Evolutionary conservation across 2,113 vertebrate genomes (phyloP), one percentile per base, ranked within the genome.

Genomic region (Lipotes vexillifer): DNA sequence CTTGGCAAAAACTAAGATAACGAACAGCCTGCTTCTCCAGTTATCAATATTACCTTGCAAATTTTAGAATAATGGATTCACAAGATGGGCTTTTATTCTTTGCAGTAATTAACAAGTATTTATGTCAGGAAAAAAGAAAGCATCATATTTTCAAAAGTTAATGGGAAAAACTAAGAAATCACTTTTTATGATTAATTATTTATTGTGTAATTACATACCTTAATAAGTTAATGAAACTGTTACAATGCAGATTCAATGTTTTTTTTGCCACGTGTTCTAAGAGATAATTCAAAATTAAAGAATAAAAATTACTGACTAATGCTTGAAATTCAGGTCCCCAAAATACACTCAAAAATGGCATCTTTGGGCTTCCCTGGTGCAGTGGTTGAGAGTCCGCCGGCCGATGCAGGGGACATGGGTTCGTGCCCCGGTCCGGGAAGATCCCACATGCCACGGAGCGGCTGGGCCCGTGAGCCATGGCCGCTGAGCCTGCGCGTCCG

Each of bases 111-210:
- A 57, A 31, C 29, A 87, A 90, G 33, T 69, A 97, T 65, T 96
- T 93, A 88, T 36, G 36, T 23, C 33, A 83, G 31, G 44, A 27
- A 21, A 95, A 81, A 31, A 93, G 27, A 87, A 3, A 59, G 2
- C 9, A 88, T 65, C 61, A 52, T 49, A 87, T 92, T 92, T 88
- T 88, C 18, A 90, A 92, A 96, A 97, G 61, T 72, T 90, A 71
- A 97, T 36, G 27, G 29, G 49, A 68, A 94, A 82, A 93, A 57
- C 0, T 31, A 93, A 90, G 23, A 83, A 81, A 59, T 46, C 0
- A 29, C 13, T 31, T 97, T 55, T 89, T n/a, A 63, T 68, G 27
- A 75, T 75, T 77, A 85, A 69, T 80, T 84, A 88, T 44, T 88
- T 95, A 74, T 49, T 82, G 15, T 41, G 29, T 11, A 97, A 92